Evolutionary conservation across 2,888 invertebrate species (phyloP), one percentile per base, ranked within the genome.

Genomic region (Caenorhabditis sinica): DNA sequence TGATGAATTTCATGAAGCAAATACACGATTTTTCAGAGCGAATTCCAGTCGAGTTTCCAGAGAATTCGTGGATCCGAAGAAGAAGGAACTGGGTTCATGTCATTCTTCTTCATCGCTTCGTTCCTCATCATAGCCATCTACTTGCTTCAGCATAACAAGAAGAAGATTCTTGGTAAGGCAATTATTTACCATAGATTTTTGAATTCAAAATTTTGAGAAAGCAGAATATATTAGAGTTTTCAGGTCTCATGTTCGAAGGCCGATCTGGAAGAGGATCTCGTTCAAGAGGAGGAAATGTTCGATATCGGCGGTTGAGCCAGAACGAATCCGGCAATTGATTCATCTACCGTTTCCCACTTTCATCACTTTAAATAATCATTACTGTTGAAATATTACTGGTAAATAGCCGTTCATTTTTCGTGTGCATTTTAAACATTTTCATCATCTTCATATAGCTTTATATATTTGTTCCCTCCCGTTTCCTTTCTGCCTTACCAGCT

Each of bases 231-330:
- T 33, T 8, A 8, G 33, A 23, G 11, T 60, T 53, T 86, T 23
- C 66, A 88, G 88, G 88, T 30, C 33, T 88, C 20, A 83, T 88
- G 81, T 88, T 88, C 49, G 88, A 88, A 74, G 88, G 88, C 23
- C 74, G 85, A 36, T 33, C 40, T 9, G 65, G 60, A n/a, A 58
- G 51, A 73, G 60, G 80, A 28, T 76, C 82, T 11, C 72, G 82
- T 15, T 60, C 83, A 25, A 40, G 51, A 23, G 61, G 63, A 30
- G 84, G 87, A 58, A 86, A 87, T 51, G 86, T 87, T 23, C 79
- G 86, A 33, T 88, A 88, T 77, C 85, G 86, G 1, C 69, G 86
- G 33, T 65, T 88, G 49, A 87, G 86, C 36, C 88, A 88, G 56
- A 77, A 84, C 15, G 87, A 83, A 15, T 49, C 73, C 28, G 79